Conservation (phyloP, 2,797 vertebrate genomes). For the Garrulus glandarius region DNA sequence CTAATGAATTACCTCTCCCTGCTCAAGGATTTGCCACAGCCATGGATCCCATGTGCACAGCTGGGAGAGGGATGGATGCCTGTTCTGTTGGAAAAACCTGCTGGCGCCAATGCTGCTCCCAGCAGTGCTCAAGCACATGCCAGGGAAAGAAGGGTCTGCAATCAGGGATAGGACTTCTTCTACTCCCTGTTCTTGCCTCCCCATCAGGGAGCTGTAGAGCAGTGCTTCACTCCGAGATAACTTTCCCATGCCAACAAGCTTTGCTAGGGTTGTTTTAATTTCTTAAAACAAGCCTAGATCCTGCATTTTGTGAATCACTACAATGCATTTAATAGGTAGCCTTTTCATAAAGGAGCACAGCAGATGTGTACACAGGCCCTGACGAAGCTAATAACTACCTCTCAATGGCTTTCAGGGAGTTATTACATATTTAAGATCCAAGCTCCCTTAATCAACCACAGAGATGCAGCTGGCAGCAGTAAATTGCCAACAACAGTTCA, state of each 20-base stretch:
- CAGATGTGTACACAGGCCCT: conserved; percentile 27
- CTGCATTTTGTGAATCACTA: not conserved
- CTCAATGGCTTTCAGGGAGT: conserved; percentile 52
- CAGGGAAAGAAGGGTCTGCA: not conserved
- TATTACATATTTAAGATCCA: conserved; percentile 64
- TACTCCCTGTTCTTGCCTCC: not conserved
- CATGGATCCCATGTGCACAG: not conserved
- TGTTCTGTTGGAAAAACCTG: not conserved
- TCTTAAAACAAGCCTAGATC: not conserved
- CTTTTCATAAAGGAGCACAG: conserved; percentile 23
- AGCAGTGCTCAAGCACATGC: not conserved
- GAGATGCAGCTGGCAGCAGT: conserved; percentile 68
- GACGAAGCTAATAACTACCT: conserved; percentile 68
- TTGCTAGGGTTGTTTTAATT: not conserved
- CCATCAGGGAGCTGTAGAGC: not conserved
- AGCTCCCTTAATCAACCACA: conserved; percentile 61
- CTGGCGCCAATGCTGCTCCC: not conserved
- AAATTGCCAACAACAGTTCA: conserved; percentile 65
- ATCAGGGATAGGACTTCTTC: not conserved
- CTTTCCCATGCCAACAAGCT: not conserved
- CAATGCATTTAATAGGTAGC: conserved; percentile 33
- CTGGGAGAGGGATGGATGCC: not conserved
- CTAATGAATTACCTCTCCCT: not conserved
- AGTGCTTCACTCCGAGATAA: not conserved
- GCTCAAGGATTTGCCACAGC: not conserved